Conservation (phyloP, 1,140 invertebrate species). For the Mycetomoellerius zeteki region DNA sequence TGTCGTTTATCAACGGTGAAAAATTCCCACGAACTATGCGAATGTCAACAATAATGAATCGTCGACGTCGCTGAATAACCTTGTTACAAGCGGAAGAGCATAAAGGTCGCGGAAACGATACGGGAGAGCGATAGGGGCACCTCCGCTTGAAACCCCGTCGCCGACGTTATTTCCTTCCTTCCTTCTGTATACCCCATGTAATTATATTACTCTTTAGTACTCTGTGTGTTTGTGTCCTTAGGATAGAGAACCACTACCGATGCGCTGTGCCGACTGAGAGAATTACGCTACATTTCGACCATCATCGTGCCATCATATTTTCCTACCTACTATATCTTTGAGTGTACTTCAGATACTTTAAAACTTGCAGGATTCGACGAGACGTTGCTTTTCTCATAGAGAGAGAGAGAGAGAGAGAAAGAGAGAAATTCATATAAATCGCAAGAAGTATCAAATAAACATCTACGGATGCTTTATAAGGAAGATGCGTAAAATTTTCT, state of each 20-base stretch:
- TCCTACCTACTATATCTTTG: slow-evolving; percentile 36
- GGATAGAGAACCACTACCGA: slow-evolving; percentile 47
- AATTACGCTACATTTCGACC: slow-evolving; percentile 69
- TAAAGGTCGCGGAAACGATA: slow-evolving; percentile 68
- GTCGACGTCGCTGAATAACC: slow-evolving; percentile 66
- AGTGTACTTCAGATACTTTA: slow-evolving; percentile 46
- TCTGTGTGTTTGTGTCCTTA: slow-evolving; percentile 49
- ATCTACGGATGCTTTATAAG: background rate
- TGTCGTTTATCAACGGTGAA: slow-evolving; percentile 59
- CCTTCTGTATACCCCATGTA: slow-evolving; percentile 62
- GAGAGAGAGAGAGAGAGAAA: background rate
- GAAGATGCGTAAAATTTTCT: background rate
- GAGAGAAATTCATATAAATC: slow-evolving; percentile 34
- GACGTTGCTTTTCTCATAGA: slow-evolving; percentile 9
- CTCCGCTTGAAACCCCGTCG: slow-evolving; percentile 43
- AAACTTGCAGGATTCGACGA: slow-evolving; percentile 34
- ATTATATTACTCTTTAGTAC: slow-evolving; percentile 78
- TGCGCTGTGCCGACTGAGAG: slow-evolving; percentile 18
- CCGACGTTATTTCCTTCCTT: slow-evolving; percentile 63
- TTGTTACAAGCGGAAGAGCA: slow-evolving; percentile 61
- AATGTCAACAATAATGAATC: slow-evolving; percentile 72
- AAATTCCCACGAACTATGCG: slow-evolving; percentile 58
- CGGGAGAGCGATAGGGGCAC: slow-evolving; percentile 54
- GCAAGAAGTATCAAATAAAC: slow-evolving; percentile 25
- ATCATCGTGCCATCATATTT: slow-evolving; percentile 60